Evolutionary conservation across 2,113 vertebrate genomes (phyloP).

Genomic region (Colaptes auratus): DNA sequence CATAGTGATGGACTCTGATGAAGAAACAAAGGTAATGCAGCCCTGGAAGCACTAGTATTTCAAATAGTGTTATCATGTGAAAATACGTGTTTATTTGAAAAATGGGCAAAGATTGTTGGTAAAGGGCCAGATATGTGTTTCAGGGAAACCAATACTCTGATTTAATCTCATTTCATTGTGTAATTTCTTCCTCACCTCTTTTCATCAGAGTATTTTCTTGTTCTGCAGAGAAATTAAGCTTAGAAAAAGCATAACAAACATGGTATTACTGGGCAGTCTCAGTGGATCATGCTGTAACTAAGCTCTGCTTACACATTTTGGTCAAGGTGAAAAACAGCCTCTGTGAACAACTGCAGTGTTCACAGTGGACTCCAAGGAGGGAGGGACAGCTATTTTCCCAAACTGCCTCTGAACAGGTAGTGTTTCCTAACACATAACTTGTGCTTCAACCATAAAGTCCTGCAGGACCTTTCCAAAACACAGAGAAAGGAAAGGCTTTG

Average conservation of each 20-base stretch:
- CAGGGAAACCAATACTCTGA: slow-evolving; percentile 38
- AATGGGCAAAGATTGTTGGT: slow-evolving; percentile 22
- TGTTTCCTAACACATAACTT: not conserved
- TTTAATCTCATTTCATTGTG: slow-evolving; percentile 49
- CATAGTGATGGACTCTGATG: slow-evolving; percentile 80
- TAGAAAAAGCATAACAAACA: slow-evolving; percentile 23
- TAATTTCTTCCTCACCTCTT: slow-evolving; percentile 43
- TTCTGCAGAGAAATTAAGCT: slow-evolving; percentile 40
- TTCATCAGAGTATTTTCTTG: slow-evolving; percentile 45
- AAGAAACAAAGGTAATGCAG: slow-evolving; percentile 73
- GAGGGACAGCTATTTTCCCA: not conserved
- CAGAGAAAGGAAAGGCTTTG: not conserved
- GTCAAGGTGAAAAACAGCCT: not conserved
- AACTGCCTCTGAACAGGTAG: not conserved
- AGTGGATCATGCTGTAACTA: not conserved
- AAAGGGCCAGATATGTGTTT: slow-evolving; percentile 41
- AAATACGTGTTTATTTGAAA: slow-evolving; percentile 66
- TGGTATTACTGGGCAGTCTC: not conserved
- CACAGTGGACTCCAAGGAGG: not conserved
- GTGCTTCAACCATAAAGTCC: not conserved
- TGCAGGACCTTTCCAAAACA: slow-evolving; percentile 22
- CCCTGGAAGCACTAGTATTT: slow-evolving; percentile 72
- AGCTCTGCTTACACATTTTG: not conserved
- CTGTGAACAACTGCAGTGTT: not conserved
- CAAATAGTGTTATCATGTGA: slow-evolving; percentile 57